Evolutionary conservation across 1,140 invertebrate genomes (phyloP).

Genomic region (Drosophila funebris): DNA sequence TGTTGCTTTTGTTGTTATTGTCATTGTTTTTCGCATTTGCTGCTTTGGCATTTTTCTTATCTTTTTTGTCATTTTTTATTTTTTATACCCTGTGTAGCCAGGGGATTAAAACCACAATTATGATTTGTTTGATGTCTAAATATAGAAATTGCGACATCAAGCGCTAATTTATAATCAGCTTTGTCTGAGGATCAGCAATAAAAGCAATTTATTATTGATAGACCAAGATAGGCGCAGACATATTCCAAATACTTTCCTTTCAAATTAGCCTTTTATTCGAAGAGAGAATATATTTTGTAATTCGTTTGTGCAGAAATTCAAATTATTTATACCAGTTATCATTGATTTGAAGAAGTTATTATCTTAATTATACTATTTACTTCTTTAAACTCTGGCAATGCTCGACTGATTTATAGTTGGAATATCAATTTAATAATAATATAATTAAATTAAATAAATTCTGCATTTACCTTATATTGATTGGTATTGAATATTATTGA

Average conservation of each 20-base stretch:
- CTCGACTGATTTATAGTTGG: too few relatives aligned
- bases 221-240: neutral
- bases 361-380: too few relatives aligned
- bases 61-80: constrained; percentile 14
- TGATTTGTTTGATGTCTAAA: constrained; percentile 36
- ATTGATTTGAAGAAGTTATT: too few relatives aligned
- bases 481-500: too few relatives aligned
- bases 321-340: too few relatives aligned
- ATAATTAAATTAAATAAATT: too few relatives aligned
- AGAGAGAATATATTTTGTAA: too few relatives aligned
- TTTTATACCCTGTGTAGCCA: constrained; percentile 43
- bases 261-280: too few relatives aligned
- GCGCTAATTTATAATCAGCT: constrained; percentile 27
- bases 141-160: constrained; percentile 9
- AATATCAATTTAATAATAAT: too few relatives aligned
- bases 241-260: neutral
- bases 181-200: neutral
- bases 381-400: too few relatives aligned
- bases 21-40: constrained; percentile 31
- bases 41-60: constrained; percentile 45
- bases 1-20: constrained; percentile 29
- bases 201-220: neutral
- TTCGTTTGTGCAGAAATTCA: too few relatives aligned
- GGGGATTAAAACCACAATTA: constrained; percentile 18
- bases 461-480: too few relatives aligned